Evolutionary conservation across 2,113 vertebrate species (phyloP), one percentile per base, ranked within the genome.

Genomic region (Craseonycteris thonglongyai): DNA sequence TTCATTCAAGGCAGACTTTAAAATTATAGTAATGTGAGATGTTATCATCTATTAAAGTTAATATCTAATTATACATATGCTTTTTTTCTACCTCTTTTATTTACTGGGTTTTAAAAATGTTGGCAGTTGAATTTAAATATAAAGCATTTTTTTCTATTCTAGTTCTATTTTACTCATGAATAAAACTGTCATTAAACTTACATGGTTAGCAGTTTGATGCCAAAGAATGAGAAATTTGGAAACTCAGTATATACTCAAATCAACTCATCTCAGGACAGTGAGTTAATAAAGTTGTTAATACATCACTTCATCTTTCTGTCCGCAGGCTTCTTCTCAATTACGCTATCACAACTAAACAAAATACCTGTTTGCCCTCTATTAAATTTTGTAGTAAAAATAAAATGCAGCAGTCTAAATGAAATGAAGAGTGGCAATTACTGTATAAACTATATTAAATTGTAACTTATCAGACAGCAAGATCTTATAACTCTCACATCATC

Each of bases 191-290:
- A 88, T 61, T 86, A 97, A 97, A 96, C 93, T 97, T 96, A 96
- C 95, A 97, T 94, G 96, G 92, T 97, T 96, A 95, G 38, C 38
- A 80, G 95, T 94, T 92, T 97, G 96, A 89, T 66, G 91, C 83
- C 97, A 96, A 95, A 94, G 95, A 93, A 95, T 94, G 82, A 87
- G 91, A 98, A 97, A 98, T 94, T 76, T 92, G 94, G 69, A 96
- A 96, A 97, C 81, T 95, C 79, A 85, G 91, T 21, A 80, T 61
- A 16, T 80, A 28, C 91, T 97, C 87, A 96, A 96, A 98, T 90
- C 40, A 98, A 96, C 54, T 76, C 81, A 90, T 76, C 38, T 26
- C 8, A 88, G 79, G 51, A 96, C 97, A 97, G 5, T 80, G 85
- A 97, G 87, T 83, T 96, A 97, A 96, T 80, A 80, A 81, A 81